Conservation (phyloP, 2,113 vertebrate genomes). For the Phylloscopus whistleri region DNA sequence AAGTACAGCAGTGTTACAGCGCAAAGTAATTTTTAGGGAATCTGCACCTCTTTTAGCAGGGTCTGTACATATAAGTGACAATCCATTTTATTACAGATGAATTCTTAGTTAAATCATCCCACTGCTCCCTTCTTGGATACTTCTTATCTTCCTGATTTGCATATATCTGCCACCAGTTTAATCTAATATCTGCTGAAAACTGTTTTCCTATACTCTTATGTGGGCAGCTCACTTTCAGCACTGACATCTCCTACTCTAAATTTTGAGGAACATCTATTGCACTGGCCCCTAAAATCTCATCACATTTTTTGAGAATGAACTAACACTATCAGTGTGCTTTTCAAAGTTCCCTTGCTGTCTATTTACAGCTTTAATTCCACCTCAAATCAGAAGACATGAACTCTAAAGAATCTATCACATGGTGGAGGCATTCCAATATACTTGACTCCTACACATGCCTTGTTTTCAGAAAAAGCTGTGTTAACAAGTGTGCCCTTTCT, state of each 20-base stretch:
- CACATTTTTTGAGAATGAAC: neutral
- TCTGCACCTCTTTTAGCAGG: neutral
- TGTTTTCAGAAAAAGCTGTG: neutral
- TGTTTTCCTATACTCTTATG: neutral
- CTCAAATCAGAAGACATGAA: neutral
- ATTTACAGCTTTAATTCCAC: neutral
- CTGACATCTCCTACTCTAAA: neutral
- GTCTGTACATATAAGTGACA: neutral
- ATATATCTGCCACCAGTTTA: neutral
- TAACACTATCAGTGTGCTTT: neutral
- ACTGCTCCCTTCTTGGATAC: neutral
- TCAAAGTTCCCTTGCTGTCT: neutral
- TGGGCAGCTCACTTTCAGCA: neutral
- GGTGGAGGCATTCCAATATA: neutral
- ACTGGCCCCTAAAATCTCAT: neutral
- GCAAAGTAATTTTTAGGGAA: neutral
- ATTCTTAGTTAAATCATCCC: neutral
- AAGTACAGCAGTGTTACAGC: neutral
- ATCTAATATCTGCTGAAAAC: neutral
- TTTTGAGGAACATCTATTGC: neutral
- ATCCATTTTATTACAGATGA: neutral
- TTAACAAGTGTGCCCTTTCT: neutral
- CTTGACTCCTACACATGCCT: accelerated
- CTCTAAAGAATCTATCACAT: neutral
- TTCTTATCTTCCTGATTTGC: neutral